These are phyloP conservation scores for Podarcis lilfordi DNA, from an alignment of 2,797 vertebrate species.

Conservation along the genomic window DNA sequence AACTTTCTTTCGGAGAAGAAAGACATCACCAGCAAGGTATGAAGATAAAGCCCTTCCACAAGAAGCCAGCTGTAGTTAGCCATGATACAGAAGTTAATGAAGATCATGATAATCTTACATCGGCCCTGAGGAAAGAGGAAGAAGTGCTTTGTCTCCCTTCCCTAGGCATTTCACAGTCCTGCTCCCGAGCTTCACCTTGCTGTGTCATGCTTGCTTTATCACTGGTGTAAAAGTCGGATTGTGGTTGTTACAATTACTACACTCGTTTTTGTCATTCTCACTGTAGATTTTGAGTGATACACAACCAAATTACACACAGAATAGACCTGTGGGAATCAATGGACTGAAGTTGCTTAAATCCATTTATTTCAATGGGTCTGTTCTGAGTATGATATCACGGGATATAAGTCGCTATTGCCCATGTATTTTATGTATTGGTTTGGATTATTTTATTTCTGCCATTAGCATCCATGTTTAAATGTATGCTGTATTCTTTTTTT, in stretches of 20 bases:
- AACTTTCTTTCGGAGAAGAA: conserved; percentile 91
- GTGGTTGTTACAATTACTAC: no score
- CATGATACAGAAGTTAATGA: conserved; percentile 94
- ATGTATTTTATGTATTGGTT: not conserved
- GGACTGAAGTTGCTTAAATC: no score
- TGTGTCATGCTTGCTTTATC: not conserved
- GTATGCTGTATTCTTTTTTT: not conserved
- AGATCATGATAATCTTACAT: conserved; percentile 89
- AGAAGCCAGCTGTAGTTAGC: conserved; percentile 96
- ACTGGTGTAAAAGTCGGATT: not conserved
- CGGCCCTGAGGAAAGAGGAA: conserved; percentile 80
- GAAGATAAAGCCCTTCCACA: conserved; percentile 93
- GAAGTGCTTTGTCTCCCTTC: conserved; percentile 10
- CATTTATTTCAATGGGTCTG: no score
- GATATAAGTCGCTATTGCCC: not conserved
- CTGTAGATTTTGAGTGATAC: no score
- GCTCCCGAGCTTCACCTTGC: no score
- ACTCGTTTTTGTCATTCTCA: not conserved
- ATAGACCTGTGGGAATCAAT: no score
- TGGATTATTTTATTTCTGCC: not conserved
- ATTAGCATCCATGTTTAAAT: not conserved
- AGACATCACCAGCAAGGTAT: conserved; percentile 88
- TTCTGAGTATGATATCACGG: no score
- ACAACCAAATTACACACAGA: no score
- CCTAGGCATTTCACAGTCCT: not conserved